phyloP scores from a whole-genome alignment of 2,888 invertebrate genomes.

The Dolichopus griseipennis region DNA sequence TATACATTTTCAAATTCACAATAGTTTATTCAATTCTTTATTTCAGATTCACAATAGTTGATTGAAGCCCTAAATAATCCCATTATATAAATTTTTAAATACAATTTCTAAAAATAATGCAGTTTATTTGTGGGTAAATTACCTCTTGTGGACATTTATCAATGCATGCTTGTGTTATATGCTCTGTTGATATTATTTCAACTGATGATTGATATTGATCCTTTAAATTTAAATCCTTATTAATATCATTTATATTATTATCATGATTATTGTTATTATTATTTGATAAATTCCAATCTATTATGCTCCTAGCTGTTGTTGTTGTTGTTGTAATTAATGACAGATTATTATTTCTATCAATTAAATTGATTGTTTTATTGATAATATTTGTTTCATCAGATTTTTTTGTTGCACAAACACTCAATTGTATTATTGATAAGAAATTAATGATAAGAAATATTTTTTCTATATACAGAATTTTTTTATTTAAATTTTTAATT shows the following conservation, averaged over 20 bases:
- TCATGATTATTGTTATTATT: neutral
- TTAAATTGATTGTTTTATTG: neutral
- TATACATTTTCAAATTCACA: too few relatives aligned
- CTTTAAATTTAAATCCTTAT: neutral
- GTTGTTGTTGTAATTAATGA: too few relatives aligned
- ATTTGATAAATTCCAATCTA: too few relatives aligned
- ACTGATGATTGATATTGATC: conserved; percentile 15
- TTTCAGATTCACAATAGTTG: too few relatives aligned
- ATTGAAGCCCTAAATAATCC: too few relatives aligned
- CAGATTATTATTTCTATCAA: neutral
- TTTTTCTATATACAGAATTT: neutral
- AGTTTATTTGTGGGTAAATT: too few relatives aligned
- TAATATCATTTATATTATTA: neutral
- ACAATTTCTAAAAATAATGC: too few relatives aligned
- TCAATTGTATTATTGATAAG: neutral
- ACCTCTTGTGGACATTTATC: conserved; percentile 22
- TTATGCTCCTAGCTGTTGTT: neutral
- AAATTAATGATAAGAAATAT: neutral
- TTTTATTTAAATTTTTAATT: neutral
- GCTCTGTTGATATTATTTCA: conserved; percentile 19
- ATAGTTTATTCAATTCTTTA: too few relatives aligned
- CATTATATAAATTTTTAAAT: too few relatives aligned
- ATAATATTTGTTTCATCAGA: neutral
- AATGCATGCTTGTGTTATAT: conserved; percentile 21
- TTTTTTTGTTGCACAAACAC: neutral